Evolutionary conservation across 2,113 vertebrate species (phyloP).

Genomic region (Fulica atra): DNA sequence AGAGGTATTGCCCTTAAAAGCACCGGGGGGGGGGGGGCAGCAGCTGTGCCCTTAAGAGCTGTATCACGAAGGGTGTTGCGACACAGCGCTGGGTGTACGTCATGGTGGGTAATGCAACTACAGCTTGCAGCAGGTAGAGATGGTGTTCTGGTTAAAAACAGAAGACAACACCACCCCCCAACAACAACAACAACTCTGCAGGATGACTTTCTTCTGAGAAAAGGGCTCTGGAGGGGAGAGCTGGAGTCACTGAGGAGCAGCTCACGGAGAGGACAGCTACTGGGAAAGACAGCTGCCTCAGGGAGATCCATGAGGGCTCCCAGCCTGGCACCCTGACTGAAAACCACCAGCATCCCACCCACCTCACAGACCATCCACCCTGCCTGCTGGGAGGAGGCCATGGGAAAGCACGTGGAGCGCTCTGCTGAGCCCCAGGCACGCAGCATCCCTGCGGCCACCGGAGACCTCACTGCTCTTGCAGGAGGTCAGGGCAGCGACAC

Average conservation of each 20-base stretch:
- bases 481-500: background rate
- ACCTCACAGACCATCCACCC: background rate
- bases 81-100: background rate
- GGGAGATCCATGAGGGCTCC: background rate
- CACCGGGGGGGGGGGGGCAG: background rate
- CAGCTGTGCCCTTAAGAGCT: background rate
- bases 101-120: background rate
- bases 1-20: background rate
- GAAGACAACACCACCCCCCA: background rate
- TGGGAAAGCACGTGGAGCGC: accelerated
- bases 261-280: background rate
- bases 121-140: background rate
- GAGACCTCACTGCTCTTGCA: too few relatives aligned
- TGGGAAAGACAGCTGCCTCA: too few relatives aligned
- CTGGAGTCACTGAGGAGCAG: background rate
- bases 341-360: background rate
- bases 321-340: background rate
- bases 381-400: background rate
- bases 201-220: accelerated
- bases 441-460: too few relatives aligned
- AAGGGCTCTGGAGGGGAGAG: background rate
- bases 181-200: too few relatives aligned
- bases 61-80: accelerated
- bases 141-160: background rate
- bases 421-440: background rate